Conservation (phyloP, 2,113 vertebrate species). For the Pelodiscus sinensis region DNA sequence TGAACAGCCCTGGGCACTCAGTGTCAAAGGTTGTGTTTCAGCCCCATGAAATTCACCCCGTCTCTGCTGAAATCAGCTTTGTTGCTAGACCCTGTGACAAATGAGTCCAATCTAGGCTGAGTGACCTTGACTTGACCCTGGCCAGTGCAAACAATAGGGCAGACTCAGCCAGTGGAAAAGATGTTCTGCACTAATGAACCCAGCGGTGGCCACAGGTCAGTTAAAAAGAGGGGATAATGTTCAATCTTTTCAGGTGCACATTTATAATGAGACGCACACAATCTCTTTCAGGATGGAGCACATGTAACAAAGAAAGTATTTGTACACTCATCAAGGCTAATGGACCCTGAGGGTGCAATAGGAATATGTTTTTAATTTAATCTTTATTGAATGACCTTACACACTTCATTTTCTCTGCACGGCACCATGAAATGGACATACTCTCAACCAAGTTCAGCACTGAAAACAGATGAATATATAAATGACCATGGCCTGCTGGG, state of each 20-base stretch:
- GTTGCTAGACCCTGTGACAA: slow-evolving; percentile 97
- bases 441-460: slow-evolving; percentile 86
- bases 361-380: slow-evolving; percentile 90
- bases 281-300: slow-evolving; percentile 80
- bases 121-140: slow-evolving; percentile 99
- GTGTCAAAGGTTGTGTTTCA: slow-evolving; percentile 94
- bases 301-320: slow-evolving; percentile 85
- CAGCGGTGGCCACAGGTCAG: slow-evolving; percentile 89
- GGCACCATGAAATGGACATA: slow-evolving; percentile 90
- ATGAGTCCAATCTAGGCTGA: slow-evolving; percentile 99
- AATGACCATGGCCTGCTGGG: slow-evolving; percentile 93
- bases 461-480: slow-evolving; percentile 92
- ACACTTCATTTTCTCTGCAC: slow-evolving; percentile 87
- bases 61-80: slow-evolving; percentile 97
- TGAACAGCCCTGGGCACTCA: slow-evolving; percentile 85
- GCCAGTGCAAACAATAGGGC: slow-evolving; percentile 97
- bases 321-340: slow-evolving; percentile 88
- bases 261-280: slow-evolving; percentile 96
- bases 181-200: slow-evolving; percentile 99
- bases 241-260: slow-evolving; percentile 98
- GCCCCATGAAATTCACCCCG: slow-evolving; percentile 87
- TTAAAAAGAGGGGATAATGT: slow-evolving; percentile 89
- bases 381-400: slow-evolving; percentile 88
- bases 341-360: slow-evolving; percentile 85
- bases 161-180: slow-evolving; percentile 98